Base-by-base conservation (phyloP, 1,140 invertebrate genomes). In the Conopomorpha cramerella region DNA sequence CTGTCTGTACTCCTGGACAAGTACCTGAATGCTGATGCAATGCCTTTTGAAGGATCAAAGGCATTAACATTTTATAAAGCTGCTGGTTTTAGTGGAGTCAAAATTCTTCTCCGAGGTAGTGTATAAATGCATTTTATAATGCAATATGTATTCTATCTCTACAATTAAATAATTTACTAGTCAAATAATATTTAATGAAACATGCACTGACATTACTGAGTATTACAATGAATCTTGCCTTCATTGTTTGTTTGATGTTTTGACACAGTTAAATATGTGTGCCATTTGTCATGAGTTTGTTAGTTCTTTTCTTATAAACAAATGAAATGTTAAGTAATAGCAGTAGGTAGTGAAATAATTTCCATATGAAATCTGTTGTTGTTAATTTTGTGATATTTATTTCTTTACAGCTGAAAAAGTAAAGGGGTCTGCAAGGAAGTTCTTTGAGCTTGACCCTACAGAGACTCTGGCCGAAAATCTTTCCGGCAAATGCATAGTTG, bases 401-500 rank as follows among this genome's bases (percentile, higher is more conserved):
- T 10, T 23, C 19, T 10, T 64, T 55, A 30, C 47, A 76, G 71
- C 71, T 45, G 71, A 76, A 43, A 72, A 71, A 55, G 54, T 76
- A 26, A 78, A 34, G 56, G 63, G 52, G 39, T 71, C 65, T 8
- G 44, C 56, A 6, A 66, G 56, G 25, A 79, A 84, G 61, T 91
- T 84, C 72, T 85, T 83, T 55, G 81, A 86, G 51, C 51, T 92
- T 16, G 85, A 89, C 65, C 32, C 78, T 7, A 70, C 65, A 28
- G 63, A 78, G 40, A 81, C 81, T 8, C 46, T 93, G 1, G 77
- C 70, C 36, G 84, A 86, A 39, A 90, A 88, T 78, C 78, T 93
- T 1, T 74, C 71, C 32, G 84, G 83, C 18, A 91, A 87, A 72
- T 82, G 82, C 28, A 83, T 93, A 34, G 82, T 92, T 19, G 90